Evolutionary conservation across 1,140 invertebrate genomes (phyloP).

Genomic region (Epicauta chinensis): DNA sequence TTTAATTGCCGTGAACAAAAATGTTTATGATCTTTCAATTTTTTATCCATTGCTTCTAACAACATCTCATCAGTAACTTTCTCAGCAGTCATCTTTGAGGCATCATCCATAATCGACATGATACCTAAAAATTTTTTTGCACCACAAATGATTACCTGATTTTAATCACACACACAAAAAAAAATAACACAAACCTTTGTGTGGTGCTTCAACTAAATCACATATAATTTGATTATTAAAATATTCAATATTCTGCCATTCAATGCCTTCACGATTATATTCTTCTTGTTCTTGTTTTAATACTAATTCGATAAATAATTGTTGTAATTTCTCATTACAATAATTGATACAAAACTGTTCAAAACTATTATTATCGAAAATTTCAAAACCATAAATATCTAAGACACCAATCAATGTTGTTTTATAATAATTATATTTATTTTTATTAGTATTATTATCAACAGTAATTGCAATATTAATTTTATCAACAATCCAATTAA

Average conservation of each 20-base stretch:
- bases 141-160: too few relatives aligned
- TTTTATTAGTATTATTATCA: constrained; percentile 35
- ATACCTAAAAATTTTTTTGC: constrained; percentile 51
- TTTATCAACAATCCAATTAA: constrained; percentile 85
- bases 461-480: constrained; percentile 83
- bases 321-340: constrained; percentile 95
- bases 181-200: constrained; percentile 73
- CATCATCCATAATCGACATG: constrained; percentile 91
- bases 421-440: constrained; percentile 53
- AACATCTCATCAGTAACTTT: constrained; percentile 88
- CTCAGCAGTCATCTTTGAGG: constrained; percentile 82
- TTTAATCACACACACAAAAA: too few relatives aligned
- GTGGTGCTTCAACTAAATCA: constrained; percentile 83
- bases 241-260: constrained; percentile 85
- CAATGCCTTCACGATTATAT: constrained; percentile 86
- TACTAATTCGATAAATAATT: constrained; percentile 93
- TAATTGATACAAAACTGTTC: constrained; percentile 96
- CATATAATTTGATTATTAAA: constrained; percentile 93
- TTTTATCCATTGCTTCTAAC: constrained; percentile 89
- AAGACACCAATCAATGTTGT: constrained; percentile 90
- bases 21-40: constrained; percentile 79
- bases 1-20: constrained; percentile 82
- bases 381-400: constrained; percentile 97
- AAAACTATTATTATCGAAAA: constrained; percentile 92
- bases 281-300: constrained; percentile 95